Conservation (phyloP, 2,113 vertebrate genomes). For the Protomyctophum bolini region DNA sequence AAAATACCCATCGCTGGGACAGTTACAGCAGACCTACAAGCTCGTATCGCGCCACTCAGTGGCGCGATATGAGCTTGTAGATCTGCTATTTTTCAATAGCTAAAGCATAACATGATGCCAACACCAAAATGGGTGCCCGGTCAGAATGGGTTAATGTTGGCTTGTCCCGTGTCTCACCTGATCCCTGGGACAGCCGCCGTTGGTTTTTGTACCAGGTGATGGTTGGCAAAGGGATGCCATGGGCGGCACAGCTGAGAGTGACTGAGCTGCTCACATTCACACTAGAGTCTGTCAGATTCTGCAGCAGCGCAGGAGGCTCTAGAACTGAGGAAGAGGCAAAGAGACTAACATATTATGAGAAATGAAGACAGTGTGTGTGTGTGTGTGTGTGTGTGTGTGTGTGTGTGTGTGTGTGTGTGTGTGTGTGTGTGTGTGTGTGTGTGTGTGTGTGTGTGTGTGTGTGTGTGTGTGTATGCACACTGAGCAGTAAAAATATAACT, state of each 20-base stretch:
- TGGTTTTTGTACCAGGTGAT: constrained; percentile 94
- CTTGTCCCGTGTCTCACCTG: constrained; percentile 79
- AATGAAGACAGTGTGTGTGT: neutral
- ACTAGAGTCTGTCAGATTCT: constrained; percentile 82
- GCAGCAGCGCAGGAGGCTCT: constrained; percentile 85
- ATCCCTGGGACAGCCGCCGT: constrained; percentile 81
- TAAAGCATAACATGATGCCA: too few species aligned
- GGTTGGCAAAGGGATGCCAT: constrained; percentile 85
- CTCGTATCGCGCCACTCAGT: too few species aligned
- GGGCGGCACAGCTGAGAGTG: constrained; percentile 81
- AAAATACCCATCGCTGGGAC: too few species aligned
- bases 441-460: too few species aligned
- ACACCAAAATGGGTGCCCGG: neutral
- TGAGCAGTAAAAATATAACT: too few species aligned
- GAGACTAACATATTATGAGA: neutral
- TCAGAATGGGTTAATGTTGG: neutral
- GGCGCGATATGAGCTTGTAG: too few species aligned
- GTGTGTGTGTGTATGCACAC: too few species aligned
- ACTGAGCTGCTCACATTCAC: constrained; percentile 88
- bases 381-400: neutral
- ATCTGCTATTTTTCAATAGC: too few species aligned
- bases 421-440: neutral
- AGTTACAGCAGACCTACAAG: too few species aligned
- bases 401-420: neutral
- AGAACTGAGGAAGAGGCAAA: constrained; percentile 78